A percentile compares a stretch with the other conserved stretches of the same genome.
phyloP scores from a whole-genome alignment of 2,113 vertebrate species.

The Antigone vipio region DNA sequence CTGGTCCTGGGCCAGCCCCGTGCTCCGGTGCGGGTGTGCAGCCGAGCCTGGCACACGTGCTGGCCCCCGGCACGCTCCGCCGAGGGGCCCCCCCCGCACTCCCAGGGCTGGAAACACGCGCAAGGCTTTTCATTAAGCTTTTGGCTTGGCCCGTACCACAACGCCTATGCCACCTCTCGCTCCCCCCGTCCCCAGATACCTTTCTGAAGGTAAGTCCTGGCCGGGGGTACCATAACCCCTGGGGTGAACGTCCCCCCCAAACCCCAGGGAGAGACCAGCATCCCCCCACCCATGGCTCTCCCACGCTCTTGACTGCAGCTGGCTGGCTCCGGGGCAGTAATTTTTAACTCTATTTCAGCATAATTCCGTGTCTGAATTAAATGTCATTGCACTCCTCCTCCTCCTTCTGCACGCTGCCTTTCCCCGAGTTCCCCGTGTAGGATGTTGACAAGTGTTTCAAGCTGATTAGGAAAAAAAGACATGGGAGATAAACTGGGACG shows the following conservation, averaged over 20 bases:
- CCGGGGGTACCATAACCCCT: rapidly evolving
- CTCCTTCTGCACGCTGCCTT: neutral
- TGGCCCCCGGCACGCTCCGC: no score
- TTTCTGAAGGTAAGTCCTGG: no score
- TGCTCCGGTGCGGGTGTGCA: no score
- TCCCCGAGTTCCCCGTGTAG: neutral
- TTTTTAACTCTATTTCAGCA: neutral
- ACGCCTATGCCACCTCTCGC: no score
- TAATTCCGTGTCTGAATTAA: neutral
- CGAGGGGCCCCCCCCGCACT: no score
- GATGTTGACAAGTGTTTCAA: neutral
- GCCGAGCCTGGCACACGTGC: no score
- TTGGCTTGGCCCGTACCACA: no score
- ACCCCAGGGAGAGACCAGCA: neutral
- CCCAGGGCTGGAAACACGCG: no score
- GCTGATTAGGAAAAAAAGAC: neutral
- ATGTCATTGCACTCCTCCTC: neutral
- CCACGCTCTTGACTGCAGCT: neutral
- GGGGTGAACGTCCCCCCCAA: rapidly evolving
- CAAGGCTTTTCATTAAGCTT: no score
- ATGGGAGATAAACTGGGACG: rapidly evolving
- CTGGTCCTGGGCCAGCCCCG: no score
- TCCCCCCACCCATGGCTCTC: rapidly evolving
- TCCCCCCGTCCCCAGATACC: no score
- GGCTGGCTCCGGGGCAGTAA: neutral